Evolutionary conservation across 2,113 vertebrate genomes (phyloP).

Genomic region (Strix uralensis): DNA sequence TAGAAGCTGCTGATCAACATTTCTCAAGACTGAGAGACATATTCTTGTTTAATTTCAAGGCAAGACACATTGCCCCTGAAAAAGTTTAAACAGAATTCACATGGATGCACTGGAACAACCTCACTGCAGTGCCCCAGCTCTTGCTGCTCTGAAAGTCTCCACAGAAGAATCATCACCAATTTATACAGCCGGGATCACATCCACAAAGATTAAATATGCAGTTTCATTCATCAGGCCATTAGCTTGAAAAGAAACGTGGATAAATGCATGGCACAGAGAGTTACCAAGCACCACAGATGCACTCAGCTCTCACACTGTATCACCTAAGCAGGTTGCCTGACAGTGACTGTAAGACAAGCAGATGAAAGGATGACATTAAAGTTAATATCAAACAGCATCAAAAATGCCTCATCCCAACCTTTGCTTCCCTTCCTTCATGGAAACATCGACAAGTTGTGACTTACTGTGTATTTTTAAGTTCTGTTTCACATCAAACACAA

Average conservation of each 20-base stretch:
- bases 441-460: neutral
- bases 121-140: accelerated
- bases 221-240: neutral
- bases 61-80: neutral
- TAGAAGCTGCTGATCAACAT: neutral
- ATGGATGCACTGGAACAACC: neutral
- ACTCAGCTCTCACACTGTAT: neutral
- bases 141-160: neutral
- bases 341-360: neutral
- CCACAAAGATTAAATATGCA: neutral
- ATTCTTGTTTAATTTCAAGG: neutral
- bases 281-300: neutral
- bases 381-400: neutral
- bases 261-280: neutral
- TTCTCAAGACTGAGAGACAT: neutral
- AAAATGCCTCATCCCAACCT: neutral
- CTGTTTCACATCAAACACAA: neutral
- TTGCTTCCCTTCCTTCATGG: neutral
- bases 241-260: neutral
- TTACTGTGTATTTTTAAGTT: neutral
- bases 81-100: neutral
- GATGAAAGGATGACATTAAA: neutral
- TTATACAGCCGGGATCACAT: neutral
- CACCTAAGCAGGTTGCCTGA: neutral
- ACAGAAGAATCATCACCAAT: neutral